Conservation (phyloP, 2,888 invertebrate genomes). For the Dasysyrphus tricinctus region DNA sequence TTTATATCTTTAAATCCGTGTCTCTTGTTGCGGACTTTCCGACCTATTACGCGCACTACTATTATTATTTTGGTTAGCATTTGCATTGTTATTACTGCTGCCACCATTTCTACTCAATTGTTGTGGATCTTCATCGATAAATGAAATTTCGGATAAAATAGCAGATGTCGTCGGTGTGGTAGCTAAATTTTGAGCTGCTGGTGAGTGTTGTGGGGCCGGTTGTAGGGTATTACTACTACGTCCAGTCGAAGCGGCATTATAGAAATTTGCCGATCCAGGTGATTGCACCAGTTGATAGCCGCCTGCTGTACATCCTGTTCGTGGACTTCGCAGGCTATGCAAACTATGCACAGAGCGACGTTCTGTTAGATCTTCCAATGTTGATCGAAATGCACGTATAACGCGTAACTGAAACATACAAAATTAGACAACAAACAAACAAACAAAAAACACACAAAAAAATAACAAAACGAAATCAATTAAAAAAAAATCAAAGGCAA, state of each 20-base stretch:
- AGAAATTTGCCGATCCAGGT: slow-evolving; percentile 76
- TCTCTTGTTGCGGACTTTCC: slow-evolving; percentile 85
- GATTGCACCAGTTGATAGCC: slow-evolving; percentile 77
- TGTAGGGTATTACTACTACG: slow-evolving; percentile 72
- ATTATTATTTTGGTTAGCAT: slow-evolving; percentile 79
- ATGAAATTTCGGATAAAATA: slow-evolving; percentile 87
- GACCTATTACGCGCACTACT: slow-evolving; percentile 85
- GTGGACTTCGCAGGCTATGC: slow-evolving; percentile 94
- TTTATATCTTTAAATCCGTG: slow-evolving; percentile 81
- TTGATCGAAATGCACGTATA: slow-evolving; percentile 99
- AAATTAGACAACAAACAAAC: slow-evolving; percentile 83
- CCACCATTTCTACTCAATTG: slow-evolving; percentile 66
- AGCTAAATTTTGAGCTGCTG: slow-evolving; percentile 73
- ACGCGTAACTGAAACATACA: slow-evolving; percentile 97
- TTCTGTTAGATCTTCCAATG: slow-evolving; percentile 99
- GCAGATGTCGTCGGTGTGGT: slow-evolving; percentile 78
- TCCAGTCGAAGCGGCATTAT: slow-evolving; percentile 80
- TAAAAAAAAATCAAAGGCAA: slow-evolving; percentile 47
- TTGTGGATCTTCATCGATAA: slow-evolving; percentile 87
- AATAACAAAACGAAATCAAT: slow-evolving; percentile 75
- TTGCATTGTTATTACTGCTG: slow-evolving; percentile 77
- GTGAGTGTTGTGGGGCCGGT: slow-evolving; percentile 77
- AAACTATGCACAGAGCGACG: slow-evolving; percentile 99
- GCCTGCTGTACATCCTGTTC: slow-evolving; percentile 85
- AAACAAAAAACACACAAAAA: slow-evolving; percentile 78